Evolutionary conservation across 2,888 invertebrate genomes (phyloP), one percentile per base, ranked within the genome.

Genomic region (Gisinianus flammeolus): DNA sequence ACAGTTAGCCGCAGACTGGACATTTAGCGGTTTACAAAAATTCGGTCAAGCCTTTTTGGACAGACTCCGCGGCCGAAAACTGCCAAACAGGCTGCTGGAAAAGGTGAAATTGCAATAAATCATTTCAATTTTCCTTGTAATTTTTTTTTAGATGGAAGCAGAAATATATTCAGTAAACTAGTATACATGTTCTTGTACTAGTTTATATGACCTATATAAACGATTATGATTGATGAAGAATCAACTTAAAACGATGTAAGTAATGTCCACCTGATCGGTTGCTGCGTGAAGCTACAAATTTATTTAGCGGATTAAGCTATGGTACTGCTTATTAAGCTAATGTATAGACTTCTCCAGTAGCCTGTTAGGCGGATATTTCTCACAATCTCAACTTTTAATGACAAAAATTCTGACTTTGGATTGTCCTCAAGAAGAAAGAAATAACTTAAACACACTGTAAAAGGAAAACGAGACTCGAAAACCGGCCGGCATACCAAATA

Each of bases 11-110:
- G 95, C 96, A 28, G 96, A 97, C 86, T 95, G 94, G 91, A 94
- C 95, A 28, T 97, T 97, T 88, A 93, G 95, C 1, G 95, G 96
- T 4, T 89, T 97, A 75, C 97, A 97, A 87, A 96, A 96, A 88
- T 97, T 97, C 87, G 97, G 97, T 66, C 94, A 96, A 89, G 96
- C 95, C 73, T 90, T 97, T 86, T 92, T 96, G 85, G 95, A 95
- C 87, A 86, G 79, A 79, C 89, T 96, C 71, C 90, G 94, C 85
- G 96, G 96, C 80, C 89, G 94, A 67, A 93, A 90, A 87, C 88
- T 96, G 85, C 93, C 93, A 73, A 93, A 91, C 87, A 93, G 93
- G 87, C 89, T 96, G 84, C 90, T 96, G 83, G 93, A 96, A 89
- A 96, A 95, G 91, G 96, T 95, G 88, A 69, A 28, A 67, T 31